A percentile compares a stretch with the other conserved stretches of the same genome.
phyloP scores from a whole-genome alignment of 2,797 vertebrate genomes.

The Pseudochaenichthys georgianus region DNA sequence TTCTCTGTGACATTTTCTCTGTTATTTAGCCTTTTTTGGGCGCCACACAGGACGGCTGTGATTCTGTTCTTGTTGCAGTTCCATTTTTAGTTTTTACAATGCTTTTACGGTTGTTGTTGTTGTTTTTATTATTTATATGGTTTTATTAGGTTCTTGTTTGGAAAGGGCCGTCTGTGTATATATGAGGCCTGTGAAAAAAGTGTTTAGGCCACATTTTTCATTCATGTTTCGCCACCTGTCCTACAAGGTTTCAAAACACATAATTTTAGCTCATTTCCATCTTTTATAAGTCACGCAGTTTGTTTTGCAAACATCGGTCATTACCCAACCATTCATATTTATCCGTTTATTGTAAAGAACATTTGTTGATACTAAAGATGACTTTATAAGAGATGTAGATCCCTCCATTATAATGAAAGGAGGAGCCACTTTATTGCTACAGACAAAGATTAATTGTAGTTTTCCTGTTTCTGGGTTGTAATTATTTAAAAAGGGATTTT shows the following conservation, averaged over 20 bases:
- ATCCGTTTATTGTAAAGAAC: constrained; percentile 69
- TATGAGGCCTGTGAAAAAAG: constrained; percentile 27
- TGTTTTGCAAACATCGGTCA: constrained; percentile 28
- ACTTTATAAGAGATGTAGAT: constrained; percentile 59
- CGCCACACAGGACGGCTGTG: constrained; percentile 25
- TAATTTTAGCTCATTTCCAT: constrained; percentile 42
- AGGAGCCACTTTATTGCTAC: constrained; percentile 74
- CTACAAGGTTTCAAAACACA: constrained; percentile 32
- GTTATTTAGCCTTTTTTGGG: constrained; percentile 9
- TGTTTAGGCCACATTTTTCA: constrained; percentile 48
- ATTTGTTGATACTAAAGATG: constrained; percentile 57
- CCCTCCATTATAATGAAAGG: constrained; percentile 67
- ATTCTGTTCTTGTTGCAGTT: constrained; percentile 51
- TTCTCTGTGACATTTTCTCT: constrained; percentile 44
- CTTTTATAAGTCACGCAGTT: constrained; percentile 35
- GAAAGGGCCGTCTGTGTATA: constrained; percentile 34
- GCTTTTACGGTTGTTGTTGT: constrained; percentile 50
- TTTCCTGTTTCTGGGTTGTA: constrained; percentile 72
- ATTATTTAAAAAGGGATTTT: constrained; percentile 76
- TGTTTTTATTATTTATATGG: constrained; percentile 58
- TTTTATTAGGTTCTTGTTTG: constrained; percentile 59
- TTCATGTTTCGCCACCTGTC: constrained; percentile 38
- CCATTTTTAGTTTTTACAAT: constrained; percentile 47
- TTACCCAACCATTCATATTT: constrained; percentile 54
- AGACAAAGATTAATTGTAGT: constrained; percentile 70